Conservation (phyloP, 2,797 vertebrate species). For the Gouania willdenowi region DNA sequence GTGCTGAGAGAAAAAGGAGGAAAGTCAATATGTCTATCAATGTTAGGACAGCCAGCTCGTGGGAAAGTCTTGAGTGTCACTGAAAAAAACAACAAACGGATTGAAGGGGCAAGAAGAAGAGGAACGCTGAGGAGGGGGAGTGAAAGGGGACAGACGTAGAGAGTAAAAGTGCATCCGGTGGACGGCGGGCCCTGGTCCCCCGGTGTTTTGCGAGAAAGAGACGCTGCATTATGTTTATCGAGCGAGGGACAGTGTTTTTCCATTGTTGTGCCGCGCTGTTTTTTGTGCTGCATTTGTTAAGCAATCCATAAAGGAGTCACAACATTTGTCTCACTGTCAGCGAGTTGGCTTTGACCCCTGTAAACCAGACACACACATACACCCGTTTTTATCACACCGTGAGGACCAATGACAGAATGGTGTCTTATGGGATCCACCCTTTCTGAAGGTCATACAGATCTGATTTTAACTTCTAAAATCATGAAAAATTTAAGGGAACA, state of each 20-base stretch:
- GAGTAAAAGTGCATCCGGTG: slow-evolving; percentile 61
- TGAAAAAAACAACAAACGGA: slow-evolving; percentile 27
- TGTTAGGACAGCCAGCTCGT: slow-evolving; percentile 17
- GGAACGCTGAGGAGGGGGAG: slow-evolving; percentile 3
- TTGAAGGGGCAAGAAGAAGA: background rate
- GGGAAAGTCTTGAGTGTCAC: slow-evolving; percentile 50
- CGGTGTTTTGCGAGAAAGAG: slow-evolving; percentile 30
- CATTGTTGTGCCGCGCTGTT: slow-evolving; percentile 57
- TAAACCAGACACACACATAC: slow-evolving; percentile 21
- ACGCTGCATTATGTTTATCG: slow-evolving; percentile 61
- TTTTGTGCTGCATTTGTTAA: slow-evolving; percentile 62
- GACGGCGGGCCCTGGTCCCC: slow-evolving; percentile 40
- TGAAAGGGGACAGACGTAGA: slow-evolving; percentile 29
- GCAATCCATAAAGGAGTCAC: slow-evolving; percentile 64
- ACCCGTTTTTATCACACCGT: too few species aligned
- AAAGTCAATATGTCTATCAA: background rate
- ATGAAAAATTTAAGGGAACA: too few species aligned
- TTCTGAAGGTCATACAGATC: too few species aligned
- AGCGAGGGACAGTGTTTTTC: slow-evolving; percentile 60
- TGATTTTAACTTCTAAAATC: too few species aligned
- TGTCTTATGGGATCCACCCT: too few species aligned
- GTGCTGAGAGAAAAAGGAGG: background rate
- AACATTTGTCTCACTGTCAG: slow-evolving; percentile 67
- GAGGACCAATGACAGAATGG: too few species aligned
- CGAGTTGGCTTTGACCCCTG: slow-evolving; percentile 44